Conservation (phyloP, 2,113 vertebrate species). For the Tachuris rubrigastra region DNA sequence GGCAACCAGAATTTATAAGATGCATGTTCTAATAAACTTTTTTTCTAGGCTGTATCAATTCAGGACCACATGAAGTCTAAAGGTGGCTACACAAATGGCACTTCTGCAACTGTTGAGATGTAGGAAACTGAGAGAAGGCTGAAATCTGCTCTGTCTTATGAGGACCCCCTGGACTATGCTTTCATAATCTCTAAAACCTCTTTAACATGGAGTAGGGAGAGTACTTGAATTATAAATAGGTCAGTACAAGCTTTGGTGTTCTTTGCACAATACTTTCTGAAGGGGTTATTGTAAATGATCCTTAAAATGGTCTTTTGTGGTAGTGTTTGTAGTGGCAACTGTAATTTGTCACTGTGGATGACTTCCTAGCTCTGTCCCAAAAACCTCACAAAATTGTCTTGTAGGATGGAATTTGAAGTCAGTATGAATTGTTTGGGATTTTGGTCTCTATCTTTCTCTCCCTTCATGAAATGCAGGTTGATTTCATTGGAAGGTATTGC, state of each 20-base stretch:
- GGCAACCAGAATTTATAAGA: neutral
- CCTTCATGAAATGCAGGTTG: neutral
- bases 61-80: slow-evolving; percentile 90
- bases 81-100: slow-evolving; percentile 80
- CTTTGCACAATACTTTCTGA: neutral
- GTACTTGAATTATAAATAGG: neutral
- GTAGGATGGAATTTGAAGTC: neutral
- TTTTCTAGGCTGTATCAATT: slow-evolving; percentile 77
- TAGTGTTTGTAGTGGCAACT: neutral
- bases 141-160: neutral
- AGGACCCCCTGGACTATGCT: neutral
- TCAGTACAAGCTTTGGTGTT: neutral
- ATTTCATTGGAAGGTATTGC: neutral
- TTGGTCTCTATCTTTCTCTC: neutral
- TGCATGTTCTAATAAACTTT: neutral
- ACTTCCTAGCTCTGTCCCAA: neutral
- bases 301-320: neutral
- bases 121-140: slow-evolving; percentile 67
- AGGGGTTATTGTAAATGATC: neutral
- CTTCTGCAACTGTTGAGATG: slow-evolving; percentile 75
- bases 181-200: neutral
- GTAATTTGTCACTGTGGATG: neutral
- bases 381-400: neutral
- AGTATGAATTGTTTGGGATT: neutral
- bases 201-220: neutral